Evolutionary conservation across 1,140 invertebrate species (phyloP), one percentile per base, ranked within the genome.

Genomic region (Tetragnatha versicolor): DNA sequence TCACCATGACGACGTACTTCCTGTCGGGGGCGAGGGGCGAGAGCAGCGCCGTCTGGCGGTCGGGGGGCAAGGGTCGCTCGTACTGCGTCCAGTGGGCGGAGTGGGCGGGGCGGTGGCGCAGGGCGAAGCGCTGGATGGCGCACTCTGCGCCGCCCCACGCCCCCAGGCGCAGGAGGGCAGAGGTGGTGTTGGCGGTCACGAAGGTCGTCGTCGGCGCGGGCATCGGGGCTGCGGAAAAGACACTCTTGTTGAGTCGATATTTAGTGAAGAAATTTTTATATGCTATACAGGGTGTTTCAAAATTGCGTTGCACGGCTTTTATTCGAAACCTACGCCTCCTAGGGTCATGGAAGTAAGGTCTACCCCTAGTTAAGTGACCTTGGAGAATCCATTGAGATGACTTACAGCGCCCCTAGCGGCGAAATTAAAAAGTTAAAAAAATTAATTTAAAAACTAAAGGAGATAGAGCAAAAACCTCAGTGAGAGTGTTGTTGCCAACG

Each of bases 1-100:
- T 81, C 7, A 81, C 81, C 70, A 76, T 79, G 5, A 81, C 25
- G 9, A 69, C 35, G 35, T 81, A 81, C 5, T 81, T 72, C 22
- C 81, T 51, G 5, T 75, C 79, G 0, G 81, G 81, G 4, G 58
- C 25, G 3, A 81, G 42, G 6, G 69, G 81, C n/a, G 73, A 63
- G 0, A 81, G 17, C 5, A 58, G 58, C 1, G 27, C 45, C 20
- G 33, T 53, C 7, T 66, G 55, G 27, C 51, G 35, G 12, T 66
- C 31, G 3, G 61, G 25, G 0, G 47, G 49, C 7, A 80, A 79
- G 39, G 7, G 17, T 45, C 39, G 17, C 39, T 45, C 17, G 17
- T 45, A 9, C 17, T 17, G 7, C 7, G 39, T 95, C 94, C 94
- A 96, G 88, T 96, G 94, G 75, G 82, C 88, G 88, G 81, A 85